Base-by-base conservation (phyloP, 2,888 invertebrate species). In the Hemithea aestivaria region DNA sequence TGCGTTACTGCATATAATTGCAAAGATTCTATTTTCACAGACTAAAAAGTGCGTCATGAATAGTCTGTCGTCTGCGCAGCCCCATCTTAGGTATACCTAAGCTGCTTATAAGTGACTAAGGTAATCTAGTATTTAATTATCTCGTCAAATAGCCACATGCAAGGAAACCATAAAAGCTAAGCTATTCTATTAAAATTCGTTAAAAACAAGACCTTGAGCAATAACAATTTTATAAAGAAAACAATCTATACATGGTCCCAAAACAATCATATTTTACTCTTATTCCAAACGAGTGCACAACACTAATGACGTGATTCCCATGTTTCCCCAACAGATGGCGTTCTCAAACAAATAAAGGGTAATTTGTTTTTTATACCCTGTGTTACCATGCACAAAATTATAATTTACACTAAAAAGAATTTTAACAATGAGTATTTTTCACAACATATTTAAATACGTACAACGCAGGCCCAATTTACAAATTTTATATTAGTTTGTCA, bases 231-330 rank as follows among this genome's bases (percentile, higher is more conserved):
- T 30, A 48, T 48, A 52, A 54, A 56, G 49, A 56, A 62, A 53
- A 54, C 41, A 53, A 51, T 52, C n/a, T n/a, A n/a, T 56, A 54
- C 52, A 60, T 78, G 77, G 77, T 77, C 78, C 77, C 76, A 51
- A 70, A 75, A 64, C 62, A 70, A 63, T 46, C 51, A 37, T 10
- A 16, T 45, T 46, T 44, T 44, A 44, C 35, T 51, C 29, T 47
- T 45, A 53, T 44, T 51, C 49, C 38, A 50, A 60, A 62, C 52
- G 41, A 8, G 53, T 56, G n/a, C n/a, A n/a, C n/a, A n/a, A n/a
- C n/a, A n/a, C n/a, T n/a, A n/a, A n/a, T n/a, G n/a, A n/a, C n/a
- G n/a, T n/a, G n/a, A n/a, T n/a, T n/a, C n/a, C n/a, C n/a, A n/a
- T n/a, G n/a, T n/a, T n/a, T 28, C 45, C 48, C 43, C 35, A 39